A percentile compares a stretch with the other conserved stretches of the same genome.
Conservation (phyloP, 2,888 invertebrate species). For the Lepeophtheirus nordmannii region DNA sequence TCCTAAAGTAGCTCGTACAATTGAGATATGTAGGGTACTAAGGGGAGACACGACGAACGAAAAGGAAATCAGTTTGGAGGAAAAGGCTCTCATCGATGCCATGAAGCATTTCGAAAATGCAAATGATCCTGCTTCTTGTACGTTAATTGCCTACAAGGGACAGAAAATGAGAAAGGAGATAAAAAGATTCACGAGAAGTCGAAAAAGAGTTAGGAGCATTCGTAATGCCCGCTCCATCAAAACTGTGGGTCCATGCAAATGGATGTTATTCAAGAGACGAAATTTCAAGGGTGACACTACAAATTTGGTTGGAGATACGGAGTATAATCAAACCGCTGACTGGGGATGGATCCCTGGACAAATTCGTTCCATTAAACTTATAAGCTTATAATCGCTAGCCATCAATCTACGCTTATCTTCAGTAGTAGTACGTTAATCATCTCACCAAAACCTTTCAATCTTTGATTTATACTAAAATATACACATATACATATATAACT, state of each 20-base stretch:
- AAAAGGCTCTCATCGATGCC: not conserved
- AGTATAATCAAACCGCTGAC: not conserved
- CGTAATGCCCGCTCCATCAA: not conserved
- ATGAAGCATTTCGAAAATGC: not conserved
- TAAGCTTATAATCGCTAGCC: too few species aligned
- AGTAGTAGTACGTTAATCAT: too few species aligned
- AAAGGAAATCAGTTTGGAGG: not conserved
- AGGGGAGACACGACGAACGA: not conserved
- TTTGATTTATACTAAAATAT: too few species aligned
- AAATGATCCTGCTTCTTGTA: not conserved
- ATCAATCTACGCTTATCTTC: too few species aligned
- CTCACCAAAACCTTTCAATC: too few species aligned
- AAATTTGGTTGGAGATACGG: not conserved
- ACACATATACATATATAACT: too few species aligned
- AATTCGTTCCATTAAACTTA: not conserved
- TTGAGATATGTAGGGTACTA: not conserved
- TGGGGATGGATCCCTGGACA: conserved; percentile 6
- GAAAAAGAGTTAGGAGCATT: not conserved
- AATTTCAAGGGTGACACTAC: not conserved
- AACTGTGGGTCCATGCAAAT: not conserved
- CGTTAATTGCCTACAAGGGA: not conserved
- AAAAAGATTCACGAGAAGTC: not conserved
- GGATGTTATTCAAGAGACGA: not conserved
- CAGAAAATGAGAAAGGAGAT: not conserved
- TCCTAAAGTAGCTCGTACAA: not conserved